phyloP scores from a whole-genome alignment of 2,888 invertebrate genomes.

The Macroteleia sp. region DNA sequence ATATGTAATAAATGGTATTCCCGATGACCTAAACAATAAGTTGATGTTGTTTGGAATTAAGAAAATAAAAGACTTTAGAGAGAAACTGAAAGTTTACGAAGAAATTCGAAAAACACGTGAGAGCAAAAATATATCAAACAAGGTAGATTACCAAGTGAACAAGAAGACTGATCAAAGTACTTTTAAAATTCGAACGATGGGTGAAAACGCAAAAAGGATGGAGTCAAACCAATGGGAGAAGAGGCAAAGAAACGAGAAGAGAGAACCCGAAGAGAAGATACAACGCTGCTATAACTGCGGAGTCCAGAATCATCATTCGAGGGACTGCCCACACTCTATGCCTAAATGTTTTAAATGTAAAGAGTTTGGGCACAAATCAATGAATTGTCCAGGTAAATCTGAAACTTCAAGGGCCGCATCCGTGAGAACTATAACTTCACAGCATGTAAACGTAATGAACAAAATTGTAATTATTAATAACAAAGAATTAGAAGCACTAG shows the following conservation, averaged over 20 bases:
- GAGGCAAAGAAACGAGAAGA: too few relatives aligned
- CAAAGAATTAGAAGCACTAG: too few relatives aligned
- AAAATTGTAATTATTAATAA: too few relatives aligned
- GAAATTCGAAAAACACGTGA: background rate
- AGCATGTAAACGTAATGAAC: too few relatives aligned
- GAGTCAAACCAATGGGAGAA: too few relatives aligned
- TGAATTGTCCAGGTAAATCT: conserved; percentile 12
- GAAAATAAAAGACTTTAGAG: background rate
- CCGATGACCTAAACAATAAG: background rate
- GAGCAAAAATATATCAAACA: too few relatives aligned
- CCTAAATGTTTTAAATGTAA: conserved; percentile 26
- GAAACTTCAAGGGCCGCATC: too few relatives aligned
- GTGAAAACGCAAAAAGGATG: background rate
- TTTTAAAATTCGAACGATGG: too few relatives aligned
- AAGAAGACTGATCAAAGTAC: too few relatives aligned
- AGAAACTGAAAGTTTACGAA: background rate
- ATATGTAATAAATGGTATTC: conserved; percentile 50
- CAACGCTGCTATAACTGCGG: background rate
- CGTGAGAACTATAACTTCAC: too few relatives aligned
- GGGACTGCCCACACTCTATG: background rate
- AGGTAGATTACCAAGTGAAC: too few relatives aligned
- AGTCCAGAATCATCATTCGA: background rate
- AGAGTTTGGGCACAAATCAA: background rate
- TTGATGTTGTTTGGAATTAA: background rate
- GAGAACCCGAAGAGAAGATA: background rate